Percentiles rank a stretch among this genome's conserved stretches.
These are phyloP conservation scores for Anabacerthia variegaticeps DNA, from an alignment of 2,797 vertebrate genomes.

Conservation along the genomic window DNA sequence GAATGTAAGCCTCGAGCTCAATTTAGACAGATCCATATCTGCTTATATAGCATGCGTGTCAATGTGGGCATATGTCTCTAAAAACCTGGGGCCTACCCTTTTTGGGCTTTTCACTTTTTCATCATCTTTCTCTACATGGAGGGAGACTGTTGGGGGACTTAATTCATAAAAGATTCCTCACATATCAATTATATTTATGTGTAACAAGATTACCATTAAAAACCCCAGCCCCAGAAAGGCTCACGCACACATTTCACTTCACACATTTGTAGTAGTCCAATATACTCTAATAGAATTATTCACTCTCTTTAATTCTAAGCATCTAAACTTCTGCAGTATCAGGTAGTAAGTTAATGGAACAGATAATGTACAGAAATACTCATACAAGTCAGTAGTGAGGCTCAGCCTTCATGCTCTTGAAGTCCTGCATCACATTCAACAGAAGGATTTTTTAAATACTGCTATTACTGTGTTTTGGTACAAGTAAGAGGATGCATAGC, in stretches of 20 bases:
- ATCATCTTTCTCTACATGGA: background rate
- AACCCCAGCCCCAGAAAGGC: background rate
- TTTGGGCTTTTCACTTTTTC: background rate
- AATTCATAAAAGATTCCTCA: conserved; percentile 12
- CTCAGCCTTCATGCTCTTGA: background rate
- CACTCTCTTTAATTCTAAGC: conserved; percentile 28
- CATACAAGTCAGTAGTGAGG: background rate
- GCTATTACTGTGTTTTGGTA: background rate
- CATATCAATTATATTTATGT: background rate
- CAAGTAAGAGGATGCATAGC: background rate
- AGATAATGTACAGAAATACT: conserved; percentile 27
- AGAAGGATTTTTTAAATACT: background rate
- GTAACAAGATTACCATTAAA: background rate
- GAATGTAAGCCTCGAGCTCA: background rate
- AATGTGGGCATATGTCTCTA: background rate
- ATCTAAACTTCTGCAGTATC: conserved; percentile 18
- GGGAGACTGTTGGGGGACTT: background rate
- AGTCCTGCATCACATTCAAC: background rate
- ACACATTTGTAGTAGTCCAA: conserved; percentile 28
- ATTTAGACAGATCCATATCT: conserved; percentile 34
- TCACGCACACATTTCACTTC: background rate
- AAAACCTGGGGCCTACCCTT: background rate
- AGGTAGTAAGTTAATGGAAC: conserved; percentile 31
- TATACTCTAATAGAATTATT: conserved; percentile 50
- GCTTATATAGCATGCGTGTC: background rate